Evolutionary conservation across 1,140 invertebrate species (phyloP), one percentile per base, ranked within the genome.

Genomic region (Delia radicum): DNA sequence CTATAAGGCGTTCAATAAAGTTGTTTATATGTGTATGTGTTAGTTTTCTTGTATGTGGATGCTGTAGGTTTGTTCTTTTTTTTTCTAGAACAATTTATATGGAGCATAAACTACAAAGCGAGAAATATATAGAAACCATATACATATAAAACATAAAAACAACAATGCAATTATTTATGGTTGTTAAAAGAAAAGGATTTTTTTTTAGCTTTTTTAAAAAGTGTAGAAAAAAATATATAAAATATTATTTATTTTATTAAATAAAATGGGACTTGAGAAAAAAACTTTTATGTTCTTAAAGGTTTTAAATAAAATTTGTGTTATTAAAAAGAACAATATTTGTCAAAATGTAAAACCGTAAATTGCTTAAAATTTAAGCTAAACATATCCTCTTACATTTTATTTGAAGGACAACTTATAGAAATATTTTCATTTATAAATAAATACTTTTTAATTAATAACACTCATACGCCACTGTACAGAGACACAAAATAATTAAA

Each of bases 141-240:
- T 31, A 67, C 8, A 63, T 24, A 63, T 27, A 28, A 31, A 67
- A 67, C 15, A 31, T 48, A 48, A 48, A 37, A 31, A 67, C 62
- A 65, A 67, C 63, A 67, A 67, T 67, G 63, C 63, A 67, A 67
- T 67, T 67, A 67, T 67, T 67, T 67, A 67, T 67, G 63, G 63
- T 67, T 67, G 63, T 67, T 67, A 67, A 67, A 28, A 67, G n/a
- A 67, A 48, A 67, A 67, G 13, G 63, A 67, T 31, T 67, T 67
- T 67, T 1, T 24, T 62, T 37, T 37, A 37, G 13, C 5, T 48
- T 48, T 48, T 48, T 15, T 5, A 48, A 15, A 37, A 48, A 48
- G 42, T 48, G 42, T 48, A 48, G 42, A 48, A 48, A 48, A 15
- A n/a, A 48, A 48, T n/a, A 48, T n/a, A 48, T 10, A 48, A 12